Evolutionary conservation across 2,797 vertebrate genomes (phyloP).

Genomic region (Gorsachius magnificus): DNA sequence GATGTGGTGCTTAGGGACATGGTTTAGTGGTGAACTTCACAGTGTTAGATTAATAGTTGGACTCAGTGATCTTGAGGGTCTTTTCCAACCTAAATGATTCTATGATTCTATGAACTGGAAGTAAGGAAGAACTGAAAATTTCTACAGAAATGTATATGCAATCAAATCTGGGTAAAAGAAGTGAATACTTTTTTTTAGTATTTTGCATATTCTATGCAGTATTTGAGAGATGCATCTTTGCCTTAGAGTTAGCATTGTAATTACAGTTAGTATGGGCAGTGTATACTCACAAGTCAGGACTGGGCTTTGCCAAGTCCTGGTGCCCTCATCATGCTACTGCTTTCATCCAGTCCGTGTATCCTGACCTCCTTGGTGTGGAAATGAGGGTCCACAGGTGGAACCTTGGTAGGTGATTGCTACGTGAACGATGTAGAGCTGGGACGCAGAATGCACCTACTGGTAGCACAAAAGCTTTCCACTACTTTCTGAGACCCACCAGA

Average conservation of each 20-base stretch:
- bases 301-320: neutral
- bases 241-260: neutral
- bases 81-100: neutral
- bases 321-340: neutral
- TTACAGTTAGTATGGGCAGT: neutral
- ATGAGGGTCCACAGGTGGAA: neutral
- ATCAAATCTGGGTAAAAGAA: neutral
- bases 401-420: neutral
- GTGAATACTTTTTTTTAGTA: neutral
- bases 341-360: neutral
- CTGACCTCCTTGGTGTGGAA: neutral
- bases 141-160: neutral
- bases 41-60: neutral
- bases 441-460: fast-evolving
- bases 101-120: neutral
- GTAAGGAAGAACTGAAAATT: neutral
- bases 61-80: neutral
- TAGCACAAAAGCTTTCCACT: neutral
- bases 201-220: neutral
- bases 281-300: neutral
- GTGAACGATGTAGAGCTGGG: neutral
- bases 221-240: neutral
- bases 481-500: neutral
- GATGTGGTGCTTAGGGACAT: neutral
- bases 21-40: neutral